These are phyloP conservation scores for Pristiophorus japonicus DNA, from an alignment of 2,113 vertebrate species.

Conservation along the genomic window DNA sequence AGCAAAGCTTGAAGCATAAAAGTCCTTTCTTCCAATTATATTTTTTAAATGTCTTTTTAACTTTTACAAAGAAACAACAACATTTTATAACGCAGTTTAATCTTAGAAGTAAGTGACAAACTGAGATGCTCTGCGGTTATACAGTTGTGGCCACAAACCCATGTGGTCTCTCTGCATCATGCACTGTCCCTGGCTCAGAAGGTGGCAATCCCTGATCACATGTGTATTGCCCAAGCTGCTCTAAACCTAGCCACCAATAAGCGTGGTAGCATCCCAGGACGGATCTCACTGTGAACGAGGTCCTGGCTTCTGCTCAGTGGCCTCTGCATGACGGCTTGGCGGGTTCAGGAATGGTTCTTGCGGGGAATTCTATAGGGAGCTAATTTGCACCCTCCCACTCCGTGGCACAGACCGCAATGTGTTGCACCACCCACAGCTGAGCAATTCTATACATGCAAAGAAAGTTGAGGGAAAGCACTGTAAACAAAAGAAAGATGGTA, in stretches of 20 bases:
- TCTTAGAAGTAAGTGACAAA: not conserved
- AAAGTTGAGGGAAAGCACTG: not conserved
- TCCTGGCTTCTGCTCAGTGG: not conserved
- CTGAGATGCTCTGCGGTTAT: not conserved
- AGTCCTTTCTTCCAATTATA: not conserved
- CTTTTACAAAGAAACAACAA: not conserved
- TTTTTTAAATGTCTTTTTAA: not conserved
- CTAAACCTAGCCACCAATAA: not conserved
- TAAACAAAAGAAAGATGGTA: not conserved
- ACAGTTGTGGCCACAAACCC: not conserved
- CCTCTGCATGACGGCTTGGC: constrained; percentile 3
- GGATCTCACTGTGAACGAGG: not conserved
- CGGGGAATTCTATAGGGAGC: not conserved
- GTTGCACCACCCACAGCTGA: constrained; percentile 7
- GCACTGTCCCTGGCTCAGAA: not conserved
- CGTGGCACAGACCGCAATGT: not conserved
- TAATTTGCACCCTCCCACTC: constrained; percentile 32
- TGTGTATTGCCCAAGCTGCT: not conserved
- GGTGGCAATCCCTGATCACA: not conserved
- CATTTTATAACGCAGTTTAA: not conserved
- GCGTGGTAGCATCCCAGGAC: too few species aligned
- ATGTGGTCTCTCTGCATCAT: not conserved
- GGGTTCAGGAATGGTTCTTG: not conserved
- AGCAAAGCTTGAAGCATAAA: not conserved
- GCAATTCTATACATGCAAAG: not conserved